phyloP scores from a whole-genome alignment of 2,113 vertebrate genomes.

The Ivindomyrus marchei region DNA sequence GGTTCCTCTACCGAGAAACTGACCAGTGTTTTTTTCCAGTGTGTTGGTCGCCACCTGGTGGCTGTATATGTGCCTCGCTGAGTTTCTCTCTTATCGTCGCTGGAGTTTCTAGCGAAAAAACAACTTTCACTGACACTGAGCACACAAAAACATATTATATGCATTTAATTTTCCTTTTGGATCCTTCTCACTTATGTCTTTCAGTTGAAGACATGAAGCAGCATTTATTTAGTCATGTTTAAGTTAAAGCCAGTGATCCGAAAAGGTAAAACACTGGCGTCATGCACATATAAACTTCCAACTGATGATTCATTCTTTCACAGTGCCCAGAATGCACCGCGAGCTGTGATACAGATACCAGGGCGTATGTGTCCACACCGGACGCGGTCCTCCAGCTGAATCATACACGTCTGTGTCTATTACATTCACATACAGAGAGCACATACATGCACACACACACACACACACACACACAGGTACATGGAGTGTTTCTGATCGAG shows the following conservation, averaged over 20 bases:
- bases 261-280: not conserved
- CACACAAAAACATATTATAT: not conserved
- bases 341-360: not conserved
- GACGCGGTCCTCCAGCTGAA: not conserved
- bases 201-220: not conserved
- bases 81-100: not conserved
- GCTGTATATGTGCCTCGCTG: not conserved
- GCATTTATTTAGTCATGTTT: not conserved
- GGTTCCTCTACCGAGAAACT: not conserved
- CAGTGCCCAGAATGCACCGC: not conserved
- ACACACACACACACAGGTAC: not conserved
- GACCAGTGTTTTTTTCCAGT: not conserved
- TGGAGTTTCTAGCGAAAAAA: not conserved
- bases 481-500: not conserved
- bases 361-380: not conserved
- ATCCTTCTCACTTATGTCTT: not conserved
- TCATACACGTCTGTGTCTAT: not conserved
- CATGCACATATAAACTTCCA: not conserved
- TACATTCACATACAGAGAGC: not conserved
- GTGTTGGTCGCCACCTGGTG: conserved; percentile 10
- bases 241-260: not conserved
- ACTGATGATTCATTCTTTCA: not conserved
- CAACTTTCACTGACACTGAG: not conserved
- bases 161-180: not conserved
- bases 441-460: not conserved